Evolutionary conservation across 2,888 invertebrate species (phyloP).

Genomic region (Argyresthia albistria): DNA sequence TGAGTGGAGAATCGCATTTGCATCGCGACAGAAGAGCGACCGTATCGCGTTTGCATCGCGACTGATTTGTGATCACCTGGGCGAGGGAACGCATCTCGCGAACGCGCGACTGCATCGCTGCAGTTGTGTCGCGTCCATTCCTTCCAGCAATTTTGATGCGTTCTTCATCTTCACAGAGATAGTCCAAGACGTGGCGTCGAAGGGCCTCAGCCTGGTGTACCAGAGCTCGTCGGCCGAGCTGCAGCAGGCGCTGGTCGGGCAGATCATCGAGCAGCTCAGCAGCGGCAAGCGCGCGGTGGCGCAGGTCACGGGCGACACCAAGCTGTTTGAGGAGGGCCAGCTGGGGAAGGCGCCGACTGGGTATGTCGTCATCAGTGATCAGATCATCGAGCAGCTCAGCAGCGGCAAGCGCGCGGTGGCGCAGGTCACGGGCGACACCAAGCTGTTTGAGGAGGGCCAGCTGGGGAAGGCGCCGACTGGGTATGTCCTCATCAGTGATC

Average conservation of each 20-base stretch:
- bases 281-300: conserved; percentile 82
- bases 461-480: conserved; percentile 90
- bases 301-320: conserved; percentile 85
- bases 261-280: conserved; percentile 86
- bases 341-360: conserved; percentile 90
- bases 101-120: too few relatives aligned
- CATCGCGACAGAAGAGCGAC: too few relatives aligned
- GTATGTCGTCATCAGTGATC: conserved; percentile 65
- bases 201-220: conserved; percentile 91
- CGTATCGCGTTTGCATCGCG: too few relatives aligned
- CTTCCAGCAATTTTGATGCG: too few relatives aligned
- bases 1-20: too few relatives aligned
- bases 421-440: conserved; percentile 87
- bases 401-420: too few relatives aligned
- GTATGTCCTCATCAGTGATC: conserved; percentile 65
- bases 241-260: conserved; percentile 80
- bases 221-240: conserved; percentile 82
- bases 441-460: conserved; percentile 90
- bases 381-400: conserved; percentile 86
- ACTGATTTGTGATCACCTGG: too few relatives aligned
- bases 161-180: conserved; percentile 83
- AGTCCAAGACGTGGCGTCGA: conserved; percentile 93
- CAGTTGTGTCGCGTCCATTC: too few relatives aligned
- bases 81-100: too few relatives aligned
- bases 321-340: conserved; percentile 90